phyloP scores from a whole-genome alignment of 1,140 invertebrate genomes.

The Eubasilissa regina region DNA sequence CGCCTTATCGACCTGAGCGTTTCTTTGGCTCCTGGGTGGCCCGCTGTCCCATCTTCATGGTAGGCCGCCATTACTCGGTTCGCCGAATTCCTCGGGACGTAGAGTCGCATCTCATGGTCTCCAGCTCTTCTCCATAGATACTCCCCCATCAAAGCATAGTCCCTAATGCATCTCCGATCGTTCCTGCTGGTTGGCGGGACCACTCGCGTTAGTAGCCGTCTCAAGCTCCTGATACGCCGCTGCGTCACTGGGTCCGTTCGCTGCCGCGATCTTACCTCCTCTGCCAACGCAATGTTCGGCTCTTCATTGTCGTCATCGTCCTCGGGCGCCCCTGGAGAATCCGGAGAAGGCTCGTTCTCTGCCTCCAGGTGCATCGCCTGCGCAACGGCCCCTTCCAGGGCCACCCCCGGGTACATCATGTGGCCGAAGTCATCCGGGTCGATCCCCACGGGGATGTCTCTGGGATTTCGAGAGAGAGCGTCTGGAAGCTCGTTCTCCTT shows the following conservation, averaged over 20 bases:
- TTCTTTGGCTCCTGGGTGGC: neutral
- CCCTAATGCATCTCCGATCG: neutral
- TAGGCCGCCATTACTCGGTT: neutral
- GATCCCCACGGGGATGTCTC: neutral
- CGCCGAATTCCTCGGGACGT: neutral
- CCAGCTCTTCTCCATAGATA: neutral
- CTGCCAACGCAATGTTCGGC: neutral
- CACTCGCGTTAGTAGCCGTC: neutral
- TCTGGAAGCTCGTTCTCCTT: conserved; percentile 19
- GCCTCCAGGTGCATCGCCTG: neutral
- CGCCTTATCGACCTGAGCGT: neutral
- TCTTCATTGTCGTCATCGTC: neutral
- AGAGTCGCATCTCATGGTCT: neutral
- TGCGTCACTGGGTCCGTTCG: neutral
- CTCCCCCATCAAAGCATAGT: neutral
- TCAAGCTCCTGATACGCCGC: neutral
- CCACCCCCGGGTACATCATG: neutral
- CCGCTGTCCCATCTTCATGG: neutral
- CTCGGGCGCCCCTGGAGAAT: neutral
- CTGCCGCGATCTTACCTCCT: neutral
- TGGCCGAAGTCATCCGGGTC: neutral
- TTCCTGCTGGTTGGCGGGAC: neutral
- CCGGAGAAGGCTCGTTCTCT: neutral
- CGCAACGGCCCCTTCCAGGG: neutral
- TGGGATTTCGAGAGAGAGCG: neutral